A percentile compares a stretch with the other conserved stretches of the same genome.
Conservation (phyloP, 2,113 vertebrate genomes). For the Mormoops blainvillei region DNA sequence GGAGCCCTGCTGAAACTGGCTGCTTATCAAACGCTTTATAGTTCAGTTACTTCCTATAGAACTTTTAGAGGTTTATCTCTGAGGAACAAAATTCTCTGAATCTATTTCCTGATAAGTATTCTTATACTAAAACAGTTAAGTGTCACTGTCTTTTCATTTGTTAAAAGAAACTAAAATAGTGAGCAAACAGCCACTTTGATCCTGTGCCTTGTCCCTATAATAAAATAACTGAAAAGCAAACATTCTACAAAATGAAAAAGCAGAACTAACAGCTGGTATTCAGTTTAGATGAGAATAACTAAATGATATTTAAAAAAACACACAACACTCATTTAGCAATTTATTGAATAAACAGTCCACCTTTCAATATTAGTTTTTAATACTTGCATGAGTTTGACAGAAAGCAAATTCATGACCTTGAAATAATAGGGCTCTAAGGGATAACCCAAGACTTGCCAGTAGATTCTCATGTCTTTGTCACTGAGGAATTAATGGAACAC, state of each 20-base stretch:
- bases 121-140: not conserved
- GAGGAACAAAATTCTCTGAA: not conserved
- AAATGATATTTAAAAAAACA: not conserved
- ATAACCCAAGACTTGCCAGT: not conserved
- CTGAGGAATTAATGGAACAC: not conserved
- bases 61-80: not conserved
- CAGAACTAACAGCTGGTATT: not conserved
- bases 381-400: not conserved
- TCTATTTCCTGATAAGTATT: not conserved
- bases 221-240: not conserved
- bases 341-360: not conserved
- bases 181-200: not conserved
- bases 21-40: not conserved
- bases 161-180: not conserved
- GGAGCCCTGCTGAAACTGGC: not conserved
- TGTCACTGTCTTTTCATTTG: not conserved
- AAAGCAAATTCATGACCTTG: not conserved
- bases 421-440: not conserved
- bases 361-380: not conserved
- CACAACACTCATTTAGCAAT: not conserved
- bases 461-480: not conserved
- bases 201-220: not conserved
- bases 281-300: not conserved
- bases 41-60: not conserved
- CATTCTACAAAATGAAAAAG: not conserved